phyloP scores from a whole-genome alignment of 1,140 invertebrate species.

The Brachionus asplanchnoidis region DNA sequence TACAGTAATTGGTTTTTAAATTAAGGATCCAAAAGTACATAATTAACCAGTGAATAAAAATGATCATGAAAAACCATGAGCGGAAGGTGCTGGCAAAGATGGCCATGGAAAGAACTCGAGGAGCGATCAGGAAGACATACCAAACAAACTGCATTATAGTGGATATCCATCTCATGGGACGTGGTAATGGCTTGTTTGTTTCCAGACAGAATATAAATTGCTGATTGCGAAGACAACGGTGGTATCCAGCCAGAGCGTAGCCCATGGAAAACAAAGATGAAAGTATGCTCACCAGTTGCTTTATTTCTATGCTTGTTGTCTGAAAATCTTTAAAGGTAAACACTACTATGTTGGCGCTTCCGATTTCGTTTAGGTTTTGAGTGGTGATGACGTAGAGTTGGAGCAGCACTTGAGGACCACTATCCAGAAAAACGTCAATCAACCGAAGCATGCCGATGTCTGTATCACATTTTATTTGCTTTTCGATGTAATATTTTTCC shows the following conservation, averaged over 20 bases:
- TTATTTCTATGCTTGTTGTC: slow-evolving; percentile 37
- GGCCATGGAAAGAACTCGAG: slow-evolving; percentile 28
- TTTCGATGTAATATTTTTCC: slow-evolving; percentile 39
- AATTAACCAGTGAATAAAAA: slow-evolving; percentile 30
- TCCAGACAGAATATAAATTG: slow-evolving; percentile 30
- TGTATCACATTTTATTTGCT: slow-evolving; percentile 41
- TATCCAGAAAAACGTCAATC: slow-evolving; percentile 30
- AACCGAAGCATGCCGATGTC: slow-evolving; percentile 36
- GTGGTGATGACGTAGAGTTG: slow-evolving; percentile 38
- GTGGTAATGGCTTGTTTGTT: slow-evolving; percentile 26
- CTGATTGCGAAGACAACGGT: slow-evolving; percentile 18
- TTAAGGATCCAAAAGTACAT: slow-evolving; percentile 41
- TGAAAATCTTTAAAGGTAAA: slow-evolving; percentile 40
- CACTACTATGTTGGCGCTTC: not conserved
- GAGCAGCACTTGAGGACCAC: slow-evolving; percentile 33
- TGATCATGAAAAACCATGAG: slow-evolving; percentile 41
- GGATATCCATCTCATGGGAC: slow-evolving; percentile 3
- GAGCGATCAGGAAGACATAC: slow-evolving; percentile 38
- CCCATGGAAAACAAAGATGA: slow-evolving; percentile 32
- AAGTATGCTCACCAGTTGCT: slow-evolving; percentile 18
- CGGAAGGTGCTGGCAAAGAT: slow-evolving; percentile 39
- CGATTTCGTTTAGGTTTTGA: slow-evolving; percentile 19
- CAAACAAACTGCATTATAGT: slow-evolving; percentile 39
- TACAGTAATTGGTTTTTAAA: slow-evolving; percentile 38
- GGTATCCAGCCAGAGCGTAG: slow-evolving; percentile 30